phyloP scores from a whole-genome alignment of 1,140 invertebrate species.

The Sinella curviseta region DNA sequence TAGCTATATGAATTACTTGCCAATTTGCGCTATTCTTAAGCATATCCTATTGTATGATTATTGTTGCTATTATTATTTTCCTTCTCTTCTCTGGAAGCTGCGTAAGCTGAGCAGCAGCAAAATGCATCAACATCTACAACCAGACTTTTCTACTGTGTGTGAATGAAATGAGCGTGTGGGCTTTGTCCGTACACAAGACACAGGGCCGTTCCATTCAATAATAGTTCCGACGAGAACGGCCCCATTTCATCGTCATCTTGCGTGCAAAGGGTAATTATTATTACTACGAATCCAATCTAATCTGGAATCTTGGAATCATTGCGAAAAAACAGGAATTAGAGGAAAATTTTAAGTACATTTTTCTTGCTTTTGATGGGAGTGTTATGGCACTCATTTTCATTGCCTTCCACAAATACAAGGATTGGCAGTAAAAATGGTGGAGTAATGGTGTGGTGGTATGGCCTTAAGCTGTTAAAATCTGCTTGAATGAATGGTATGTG shows the following conservation, averaged over 20 bases:
- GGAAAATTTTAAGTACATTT: too few species aligned
- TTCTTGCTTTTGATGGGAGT: not conserved
- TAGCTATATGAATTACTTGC: slow-evolving; percentile 1
- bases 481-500: not conserved
- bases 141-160: too few species aligned
- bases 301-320: slow-evolving; percentile 2
- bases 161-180: not conserved
- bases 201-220: not conserved
- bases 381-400: too few species aligned
- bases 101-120: not conserved
- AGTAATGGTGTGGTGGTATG: too few species aligned
- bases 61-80: not conserved
- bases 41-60: slow-evolving; percentile 7
- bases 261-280: not conserved
- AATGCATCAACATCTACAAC: too few species aligned
- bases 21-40: slow-evolving; percentile 18
- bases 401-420: too few species aligned
- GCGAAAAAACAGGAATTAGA: not conserved
- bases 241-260: not conserved
- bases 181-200: not conserved
- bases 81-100: not conserved
- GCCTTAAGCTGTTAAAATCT: too few species aligned
- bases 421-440: too few species aligned
- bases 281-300: not conserved
- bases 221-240: not conserved